phyloP scores from a whole-genome alignment of 2,113 vertebrate genomes.

The Phycodurus eques region DNA sequence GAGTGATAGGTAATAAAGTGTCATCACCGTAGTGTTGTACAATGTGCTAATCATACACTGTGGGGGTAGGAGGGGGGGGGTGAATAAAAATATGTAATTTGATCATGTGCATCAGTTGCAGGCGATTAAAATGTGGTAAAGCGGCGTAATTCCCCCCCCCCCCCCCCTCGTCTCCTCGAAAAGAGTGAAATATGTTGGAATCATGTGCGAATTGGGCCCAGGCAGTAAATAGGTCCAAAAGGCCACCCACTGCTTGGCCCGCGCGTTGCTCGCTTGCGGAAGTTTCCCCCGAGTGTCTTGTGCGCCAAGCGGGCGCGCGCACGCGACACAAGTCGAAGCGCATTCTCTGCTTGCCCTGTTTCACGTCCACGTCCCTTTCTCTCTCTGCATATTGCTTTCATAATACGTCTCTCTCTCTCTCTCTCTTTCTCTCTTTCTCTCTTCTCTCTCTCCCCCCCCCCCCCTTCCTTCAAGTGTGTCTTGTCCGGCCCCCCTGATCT shows the following conservation, averaged over 20 bases:
- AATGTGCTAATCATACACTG: neutral
- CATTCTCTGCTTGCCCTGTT: conserved; percentile 78
- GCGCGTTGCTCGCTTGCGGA: neutral
- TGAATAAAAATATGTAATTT: no score
- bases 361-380: conserved; percentile 51
- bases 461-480: conserved; percentile 74
- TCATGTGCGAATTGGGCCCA: no score
- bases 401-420: conserved; percentile 67
- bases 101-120: no score
- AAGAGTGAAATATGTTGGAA: no score
- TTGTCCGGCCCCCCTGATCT: conserved; percentile 93
- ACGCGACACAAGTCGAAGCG: conserved; percentile 6
- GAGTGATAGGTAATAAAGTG: neutral
- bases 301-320: neutral
- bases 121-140: no score
- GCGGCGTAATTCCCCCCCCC: no score
- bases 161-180: no score
- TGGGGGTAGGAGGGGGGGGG: no score
- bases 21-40: neutral
- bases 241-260: neutral
- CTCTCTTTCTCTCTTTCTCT: conserved; percentile 37
- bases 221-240: neutral
- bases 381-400: conserved; percentile 73
- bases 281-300: neutral
- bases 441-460: conserved; percentile 39